phyloP scores from a whole-genome alignment of 2,888 invertebrate genomes.

The Isoperla grammatica region DNA sequence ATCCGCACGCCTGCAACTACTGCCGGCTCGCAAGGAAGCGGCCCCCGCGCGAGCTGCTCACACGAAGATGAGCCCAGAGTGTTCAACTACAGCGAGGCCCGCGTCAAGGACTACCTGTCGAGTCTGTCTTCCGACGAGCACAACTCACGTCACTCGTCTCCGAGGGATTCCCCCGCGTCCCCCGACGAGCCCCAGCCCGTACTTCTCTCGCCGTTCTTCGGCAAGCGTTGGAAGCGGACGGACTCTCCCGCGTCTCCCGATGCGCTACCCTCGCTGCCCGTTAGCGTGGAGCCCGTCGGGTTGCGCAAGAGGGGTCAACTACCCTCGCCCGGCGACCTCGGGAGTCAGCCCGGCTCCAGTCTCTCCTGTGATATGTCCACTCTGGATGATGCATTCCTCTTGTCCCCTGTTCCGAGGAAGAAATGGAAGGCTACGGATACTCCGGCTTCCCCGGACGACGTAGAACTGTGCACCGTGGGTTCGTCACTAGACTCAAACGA shows the following conservation, averaged over 20 bases:
- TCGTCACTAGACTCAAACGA: not conserved
- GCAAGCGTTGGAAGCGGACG: constrained; percentile 10
- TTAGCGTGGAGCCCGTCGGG: not conserved
- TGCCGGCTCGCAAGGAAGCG: not conserved
- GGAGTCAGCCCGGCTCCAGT: not conserved
- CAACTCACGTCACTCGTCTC: constrained; percentile 15
- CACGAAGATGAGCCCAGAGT: constrained; percentile 39
- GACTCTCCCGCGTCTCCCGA: not conserved
- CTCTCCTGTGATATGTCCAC: not conserved
- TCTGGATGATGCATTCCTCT: not conserved
- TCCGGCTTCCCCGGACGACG: constrained; percentile 2
- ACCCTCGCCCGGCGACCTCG: not conserved
- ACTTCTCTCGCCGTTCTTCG: not conserved
- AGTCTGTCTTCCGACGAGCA: constrained; percentile 44
- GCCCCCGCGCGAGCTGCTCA: constrained; percentile 33
- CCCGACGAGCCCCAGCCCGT: constrained; percentile 6
- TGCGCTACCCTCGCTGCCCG: not conserved
- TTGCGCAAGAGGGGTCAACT: too few species aligned
- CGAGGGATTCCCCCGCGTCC: constrained; percentile 6
- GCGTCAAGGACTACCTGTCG: constrained; percentile 48
- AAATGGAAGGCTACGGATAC: constrained; percentile 16
- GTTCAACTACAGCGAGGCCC: constrained; percentile 47
- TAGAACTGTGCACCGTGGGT: not conserved
- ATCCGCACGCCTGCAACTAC: constrained; percentile 36
- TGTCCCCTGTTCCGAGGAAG: constrained; percentile 8